Percentiles rank a stretch among this genome's conserved stretches.
These are phyloP conservation scores for Hemicrepidius hirtus DNA, from an alignment of 2,888 invertebrate genomes.

Conservation along the genomic window DNA sequence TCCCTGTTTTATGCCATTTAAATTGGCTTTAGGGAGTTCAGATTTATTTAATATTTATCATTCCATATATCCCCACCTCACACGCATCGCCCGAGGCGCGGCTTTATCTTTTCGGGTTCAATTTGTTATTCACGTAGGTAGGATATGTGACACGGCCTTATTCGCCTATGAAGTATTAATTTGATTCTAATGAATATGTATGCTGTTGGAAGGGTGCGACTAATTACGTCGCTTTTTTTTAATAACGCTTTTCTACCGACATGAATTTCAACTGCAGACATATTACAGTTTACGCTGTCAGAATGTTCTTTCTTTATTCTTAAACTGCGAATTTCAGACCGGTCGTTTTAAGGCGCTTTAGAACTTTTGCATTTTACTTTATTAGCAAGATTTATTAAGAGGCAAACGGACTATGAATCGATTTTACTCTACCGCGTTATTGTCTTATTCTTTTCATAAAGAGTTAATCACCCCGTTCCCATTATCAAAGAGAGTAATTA, in stretches of 20 bases:
- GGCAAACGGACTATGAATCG: not conserved
- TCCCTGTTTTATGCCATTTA: constrained; percentile 35
- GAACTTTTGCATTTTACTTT: constrained; percentile 9
- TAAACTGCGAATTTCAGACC: too few species aligned
- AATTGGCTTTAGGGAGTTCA: constrained; percentile 27
- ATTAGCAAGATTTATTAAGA: not conserved
- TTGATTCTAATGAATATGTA: constrained; percentile 27
- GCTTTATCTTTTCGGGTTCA: constrained; percentile 29
- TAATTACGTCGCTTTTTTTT: constrained; percentile 21
- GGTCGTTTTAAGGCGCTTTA: not conserved
- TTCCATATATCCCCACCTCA: constrained; percentile 24
- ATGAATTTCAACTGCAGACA: constrained; percentile 15
- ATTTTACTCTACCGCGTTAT: constrained; percentile 1
- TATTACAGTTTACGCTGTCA: not conserved
- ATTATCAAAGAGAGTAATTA: not conserved
- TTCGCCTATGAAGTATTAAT: constrained; percentile 26
- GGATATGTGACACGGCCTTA: constrained; percentile 17
- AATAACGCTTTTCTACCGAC: not conserved
- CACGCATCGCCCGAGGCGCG: constrained; percentile 9
- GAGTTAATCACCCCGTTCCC: not conserved
- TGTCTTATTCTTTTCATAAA: not conserved
- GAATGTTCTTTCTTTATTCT: too few species aligned
- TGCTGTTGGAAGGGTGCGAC: constrained; percentile 10
- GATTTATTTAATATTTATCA: constrained; percentile 33
- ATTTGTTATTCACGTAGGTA: constrained; percentile 20